Conservation (phyloP, 2,797 vertebrate genomes). For the Eupleurogrammus muticus region DNA sequence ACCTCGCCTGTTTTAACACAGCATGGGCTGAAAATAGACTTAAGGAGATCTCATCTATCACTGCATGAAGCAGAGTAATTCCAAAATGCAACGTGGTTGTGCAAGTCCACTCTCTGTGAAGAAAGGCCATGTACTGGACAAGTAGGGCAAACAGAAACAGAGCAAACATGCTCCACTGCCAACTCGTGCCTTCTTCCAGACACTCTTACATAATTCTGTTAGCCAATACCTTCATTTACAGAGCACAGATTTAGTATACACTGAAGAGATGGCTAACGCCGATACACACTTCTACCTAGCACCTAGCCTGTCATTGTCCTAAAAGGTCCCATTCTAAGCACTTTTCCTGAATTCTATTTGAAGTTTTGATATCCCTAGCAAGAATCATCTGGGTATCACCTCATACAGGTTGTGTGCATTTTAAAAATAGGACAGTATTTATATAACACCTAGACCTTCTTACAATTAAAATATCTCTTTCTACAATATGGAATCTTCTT, state of each 20-base stretch:
- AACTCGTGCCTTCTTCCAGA: slow-evolving; percentile 65
- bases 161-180: slow-evolving; percentile 63
- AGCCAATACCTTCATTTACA: slow-evolving; percentile 58
- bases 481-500: neutral
- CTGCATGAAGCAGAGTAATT: slow-evolving; percentile 28
- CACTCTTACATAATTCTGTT: slow-evolving; percentile 68
- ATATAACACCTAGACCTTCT: too few relatives aligned
- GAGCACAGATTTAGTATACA: slow-evolving; percentile 53
- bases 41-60: slow-evolving; percentile 58
- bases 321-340: too few relatives aligned
- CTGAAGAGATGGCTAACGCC: slow-evolving; percentile 40
- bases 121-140: slow-evolving; percentile 65
- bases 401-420: too few relatives aligned
- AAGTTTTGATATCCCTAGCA: too few relatives aligned
- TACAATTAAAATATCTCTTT: too few relatives aligned
- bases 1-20: slow-evolving; percentile 12
- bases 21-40: slow-evolving; percentile 52
- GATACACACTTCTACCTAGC: slow-evolving; percentile 40
- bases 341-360: too few relatives aligned
- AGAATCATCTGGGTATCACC: too few relatives aligned
- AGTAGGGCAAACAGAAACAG: slow-evolving; percentile 68
- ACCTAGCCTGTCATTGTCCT: slow-evolving; percentile 1
- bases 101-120: slow-evolving; percentile 62
- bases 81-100: slow-evolving; percentile 62
- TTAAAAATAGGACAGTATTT: too few relatives aligned